phyloP scores from a whole-genome alignment of 2,113 vertebrate species.

The Cyanistes caeruleus region DNA sequence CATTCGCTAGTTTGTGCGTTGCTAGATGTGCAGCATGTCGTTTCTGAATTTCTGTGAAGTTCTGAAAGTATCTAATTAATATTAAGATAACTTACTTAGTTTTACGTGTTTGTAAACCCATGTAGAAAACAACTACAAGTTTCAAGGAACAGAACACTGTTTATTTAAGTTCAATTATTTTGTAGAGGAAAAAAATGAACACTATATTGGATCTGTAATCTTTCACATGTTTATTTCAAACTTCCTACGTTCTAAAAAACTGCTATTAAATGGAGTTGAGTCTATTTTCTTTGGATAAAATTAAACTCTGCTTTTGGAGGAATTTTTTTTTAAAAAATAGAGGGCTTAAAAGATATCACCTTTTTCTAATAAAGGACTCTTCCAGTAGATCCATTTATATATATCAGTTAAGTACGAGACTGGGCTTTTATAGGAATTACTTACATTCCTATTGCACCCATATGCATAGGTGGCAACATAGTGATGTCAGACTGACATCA shows the following conservation, averaged over 20 bases:
- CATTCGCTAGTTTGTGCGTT: not conserved
- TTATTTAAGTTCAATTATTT: not conserved
- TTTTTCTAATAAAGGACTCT: not conserved
- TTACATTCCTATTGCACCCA: not conserved
- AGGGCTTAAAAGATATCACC: rapidly evolving
- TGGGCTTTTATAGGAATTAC: not conserved
- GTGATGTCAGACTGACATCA: not conserved
- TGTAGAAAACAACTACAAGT: not conserved
- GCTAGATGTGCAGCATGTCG: not conserved
- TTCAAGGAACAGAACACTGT: not conserved
- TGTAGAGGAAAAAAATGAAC: not conserved
- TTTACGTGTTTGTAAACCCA: not conserved
- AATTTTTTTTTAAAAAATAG: not conserved
- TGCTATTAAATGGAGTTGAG: not conserved
- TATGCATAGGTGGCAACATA: not conserved
- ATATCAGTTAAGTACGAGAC: not conserved
- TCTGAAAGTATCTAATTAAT: not conserved
- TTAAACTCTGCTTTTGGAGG: not conserved
- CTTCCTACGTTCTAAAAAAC: not conserved
- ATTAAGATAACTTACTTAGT: not conserved
- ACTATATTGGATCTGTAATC: not conserved
- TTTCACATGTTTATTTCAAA: not conserved
- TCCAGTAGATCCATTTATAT: not conserved
- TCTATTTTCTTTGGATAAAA: not conserved
- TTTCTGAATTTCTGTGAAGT: not conserved